A percentile compares a stretch with the other conserved stretches of the same genome.
These are phyloP conservation scores for Pteronotus mesoamericanus DNA, from an alignment of 2,797 vertebrate species.

Conservation along the genomic window DNA sequence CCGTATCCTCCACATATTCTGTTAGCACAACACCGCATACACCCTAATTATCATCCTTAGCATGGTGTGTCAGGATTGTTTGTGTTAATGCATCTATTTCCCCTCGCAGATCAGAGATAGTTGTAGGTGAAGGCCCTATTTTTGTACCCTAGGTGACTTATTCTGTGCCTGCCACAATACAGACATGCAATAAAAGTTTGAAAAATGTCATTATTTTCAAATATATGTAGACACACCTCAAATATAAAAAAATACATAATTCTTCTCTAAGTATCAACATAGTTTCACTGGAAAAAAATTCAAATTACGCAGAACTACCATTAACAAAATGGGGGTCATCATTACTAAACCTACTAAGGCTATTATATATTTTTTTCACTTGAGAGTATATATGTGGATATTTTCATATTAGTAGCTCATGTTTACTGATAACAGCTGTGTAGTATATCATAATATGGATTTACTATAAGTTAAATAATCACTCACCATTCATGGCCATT, in stretches of 20 bases:
- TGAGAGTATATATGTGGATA: background rate
- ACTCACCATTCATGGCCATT: background rate
- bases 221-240: background rate
- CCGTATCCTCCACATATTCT: background rate
- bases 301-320: background rate
- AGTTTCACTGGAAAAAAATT: background rate
- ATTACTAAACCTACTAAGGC: background rate
- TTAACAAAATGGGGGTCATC: background rate
- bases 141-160: background rate
- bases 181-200: background rate
- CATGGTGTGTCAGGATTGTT: background rate
- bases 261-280: background rate
- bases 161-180: background rate
- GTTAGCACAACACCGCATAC: background rate
- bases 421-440: background rate
- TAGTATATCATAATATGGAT: background rate
- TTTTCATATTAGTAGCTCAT: background rate
- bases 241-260: background rate
- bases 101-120: background rate
- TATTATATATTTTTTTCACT: background rate
- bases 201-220: background rate
- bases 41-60: background rate
- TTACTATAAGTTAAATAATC: background rate
- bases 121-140: background rate
- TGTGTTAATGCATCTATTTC: background rate